Evolutionary conservation across 2,888 invertebrate species (phyloP).

Genomic region (Troides helena): DNA sequence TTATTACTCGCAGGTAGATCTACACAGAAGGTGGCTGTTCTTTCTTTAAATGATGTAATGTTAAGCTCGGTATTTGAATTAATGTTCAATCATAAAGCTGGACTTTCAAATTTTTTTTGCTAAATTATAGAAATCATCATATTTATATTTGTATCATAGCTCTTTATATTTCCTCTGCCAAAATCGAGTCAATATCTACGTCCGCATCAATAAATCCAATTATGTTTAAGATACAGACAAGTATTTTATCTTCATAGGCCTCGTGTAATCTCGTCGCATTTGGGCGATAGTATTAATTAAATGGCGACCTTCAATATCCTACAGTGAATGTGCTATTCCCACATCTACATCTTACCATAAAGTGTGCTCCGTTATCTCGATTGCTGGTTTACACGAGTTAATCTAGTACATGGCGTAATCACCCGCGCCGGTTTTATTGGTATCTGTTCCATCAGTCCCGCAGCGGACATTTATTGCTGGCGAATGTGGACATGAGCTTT

Average conservation of each 20-base stretch:
- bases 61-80: no score
- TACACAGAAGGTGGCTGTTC: no score
- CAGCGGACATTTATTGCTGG: conserved; percentile 24
- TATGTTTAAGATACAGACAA: no score
- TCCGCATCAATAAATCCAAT: no score
- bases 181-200: no score
- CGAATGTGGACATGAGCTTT: conserved; percentile 28
- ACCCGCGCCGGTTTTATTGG: conserved; percentile 9
- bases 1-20: no score
- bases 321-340: neutral
- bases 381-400: neutral
- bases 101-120: no score
- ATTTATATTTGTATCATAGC: no score
- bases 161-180: no score
- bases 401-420: conserved; percentile 15
- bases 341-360: neutral
- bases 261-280: neutral
- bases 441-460: conserved; percentile 9
- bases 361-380: neutral
- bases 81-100: no score
- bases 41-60: no score
- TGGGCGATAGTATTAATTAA: neutral
- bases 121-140: no score
- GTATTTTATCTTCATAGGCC: neutral
- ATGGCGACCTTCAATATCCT: neutral